These are phyloP conservation scores for Nasonia giraulti DNA, from an alignment of 1,140 invertebrate species.

Conservation along the genomic window DNA sequence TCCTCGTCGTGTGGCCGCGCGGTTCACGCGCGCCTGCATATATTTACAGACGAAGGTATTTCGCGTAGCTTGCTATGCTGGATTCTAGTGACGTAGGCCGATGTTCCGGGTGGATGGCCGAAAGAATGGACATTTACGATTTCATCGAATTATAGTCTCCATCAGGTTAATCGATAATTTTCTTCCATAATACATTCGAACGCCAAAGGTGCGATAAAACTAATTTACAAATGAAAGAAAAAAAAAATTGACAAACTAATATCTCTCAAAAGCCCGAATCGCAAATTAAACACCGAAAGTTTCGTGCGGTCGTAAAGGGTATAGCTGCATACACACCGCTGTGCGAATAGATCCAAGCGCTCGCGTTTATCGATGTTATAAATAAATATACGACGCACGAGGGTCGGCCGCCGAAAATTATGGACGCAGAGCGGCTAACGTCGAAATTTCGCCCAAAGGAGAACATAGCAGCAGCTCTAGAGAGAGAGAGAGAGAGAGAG, in stretches of 20 bases:
- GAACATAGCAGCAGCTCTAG: not conserved
- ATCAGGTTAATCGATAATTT: no score
- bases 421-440: not conserved
- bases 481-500: no score
- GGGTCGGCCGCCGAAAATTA: not conserved
- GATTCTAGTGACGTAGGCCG: no score
- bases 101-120: no score
- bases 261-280: no score
- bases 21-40: not conserved
- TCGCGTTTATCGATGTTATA: slow-evolving; percentile 3
- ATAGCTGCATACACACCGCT: not conserved
- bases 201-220: no score
- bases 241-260: not conserved
- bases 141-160: no score
- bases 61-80: not conserved
- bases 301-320: not conserved
- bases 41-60: not conserved
- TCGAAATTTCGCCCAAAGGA: slow-evolving; percentile 19
- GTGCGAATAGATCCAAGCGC: not conserved
- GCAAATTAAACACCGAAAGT: not conserved
- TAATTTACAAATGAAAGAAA: no score
- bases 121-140: no score
- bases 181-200: no score
- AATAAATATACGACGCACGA: slow-evolving; percentile 1
- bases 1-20: not conserved